These are phyloP conservation scores for Etheostoma spectabile DNA, from an alignment of 2,113 vertebrate genomes.

Conservation along the genomic window DNA sequence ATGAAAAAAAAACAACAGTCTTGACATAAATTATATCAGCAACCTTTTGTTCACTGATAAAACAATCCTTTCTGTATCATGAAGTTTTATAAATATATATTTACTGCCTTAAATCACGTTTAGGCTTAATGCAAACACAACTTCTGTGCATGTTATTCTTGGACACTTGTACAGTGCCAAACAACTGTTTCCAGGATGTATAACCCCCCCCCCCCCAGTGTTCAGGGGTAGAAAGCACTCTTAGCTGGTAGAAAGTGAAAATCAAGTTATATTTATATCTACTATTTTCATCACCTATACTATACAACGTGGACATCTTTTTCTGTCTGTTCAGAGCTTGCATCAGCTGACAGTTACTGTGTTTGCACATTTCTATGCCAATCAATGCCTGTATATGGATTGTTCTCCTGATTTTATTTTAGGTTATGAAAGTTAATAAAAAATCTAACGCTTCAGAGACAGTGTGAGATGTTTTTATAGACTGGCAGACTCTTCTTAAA, in stretches of 20 bases:
- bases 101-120: conserved; percentile 76
- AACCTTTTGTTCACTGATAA: conserved; percentile 49
- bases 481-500: conserved; percentile 29
- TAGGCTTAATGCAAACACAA: conserved; percentile 59
- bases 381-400: conserved; percentile 90
- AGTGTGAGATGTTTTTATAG: conserved; percentile 54
- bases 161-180: conserved; percentile 70
- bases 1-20: conserved; percentile 58
- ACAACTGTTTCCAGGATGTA: conserved; percentile 55
- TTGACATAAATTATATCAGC: conserved; percentile 62
- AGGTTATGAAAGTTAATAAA: conserved; percentile 91
- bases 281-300: conserved; percentile 47
- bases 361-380: conserved; percentile 87
- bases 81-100: conserved; percentile 68
- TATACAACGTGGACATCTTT: conserved; percentile 49
- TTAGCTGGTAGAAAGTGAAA: conserved; percentile 28
- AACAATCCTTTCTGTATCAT: conserved; percentile 61
- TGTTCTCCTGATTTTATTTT: conserved; percentile 91
- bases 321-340: conserved; percentile 39
- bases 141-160: conserved; percentile 69
- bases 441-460: conserved; percentile 66
- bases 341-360: conserved; percentile 55
- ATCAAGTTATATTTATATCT: conserved; percentile 65
- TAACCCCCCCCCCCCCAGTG: not conserved
- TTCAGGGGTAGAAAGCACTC: conserved; percentile 29